Evolutionary conservation across 2,113 vertebrate species (phyloP).

Genomic region (Drymodes brunneopygia): DNA sequence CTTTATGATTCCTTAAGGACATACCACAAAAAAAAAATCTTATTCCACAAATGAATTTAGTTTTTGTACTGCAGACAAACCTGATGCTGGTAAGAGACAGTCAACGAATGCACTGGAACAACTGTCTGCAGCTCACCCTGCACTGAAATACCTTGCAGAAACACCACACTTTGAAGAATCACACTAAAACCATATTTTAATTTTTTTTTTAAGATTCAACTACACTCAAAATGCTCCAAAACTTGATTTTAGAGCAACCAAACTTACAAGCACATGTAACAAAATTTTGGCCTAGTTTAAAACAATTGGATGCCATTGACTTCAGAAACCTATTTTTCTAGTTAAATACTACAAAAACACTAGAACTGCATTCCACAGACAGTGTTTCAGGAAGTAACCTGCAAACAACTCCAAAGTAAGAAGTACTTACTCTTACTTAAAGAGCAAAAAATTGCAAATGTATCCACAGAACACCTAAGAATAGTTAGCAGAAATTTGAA

Average conservation of each 20-base stretch:
- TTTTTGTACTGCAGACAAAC: background rate
- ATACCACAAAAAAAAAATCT: background rate
- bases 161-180: background rate
- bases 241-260: background rate
- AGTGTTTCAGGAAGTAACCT: background rate
- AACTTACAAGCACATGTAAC: background rate
- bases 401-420: background rate
- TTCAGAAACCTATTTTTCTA: background rate
- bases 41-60: background rate
- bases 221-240: background rate
- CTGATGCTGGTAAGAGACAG: background rate
- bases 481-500: background rate
- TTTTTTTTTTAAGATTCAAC: background rate
- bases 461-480: background rate
- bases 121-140: background rate
- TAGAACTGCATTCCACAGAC: background rate
- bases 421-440: background rate
- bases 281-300: background rate
- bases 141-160: background rate
- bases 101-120: background rate
- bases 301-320: background rate
- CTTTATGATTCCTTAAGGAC: slow-evolving; percentile 7
- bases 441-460: background rate
- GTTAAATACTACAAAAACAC: background rate
- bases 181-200: background rate